Base-by-base conservation (phyloP, 1,140 invertebrate genomes). In the Pseudomyrmex pallidus region DNA sequence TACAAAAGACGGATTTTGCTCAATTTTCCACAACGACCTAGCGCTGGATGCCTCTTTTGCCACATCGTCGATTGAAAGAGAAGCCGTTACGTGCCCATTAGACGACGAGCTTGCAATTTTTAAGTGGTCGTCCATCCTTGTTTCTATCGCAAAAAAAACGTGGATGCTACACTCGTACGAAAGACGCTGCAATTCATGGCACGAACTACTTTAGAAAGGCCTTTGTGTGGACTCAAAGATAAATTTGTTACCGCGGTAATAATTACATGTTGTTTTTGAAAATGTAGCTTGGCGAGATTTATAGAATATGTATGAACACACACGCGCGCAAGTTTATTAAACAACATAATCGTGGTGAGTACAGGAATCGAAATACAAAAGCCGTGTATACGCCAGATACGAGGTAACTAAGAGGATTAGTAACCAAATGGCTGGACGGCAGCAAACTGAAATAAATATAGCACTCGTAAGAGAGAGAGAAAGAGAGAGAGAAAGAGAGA, bases 391-490 rank as follows among this genome's bases (percentile, higher is more conserved):
- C 22, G 64, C 46, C 57, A 15, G 50, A 61, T 74, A 25, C 73
- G 66, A 85, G 73, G 73, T 78, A 82, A 85, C 85, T 90, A 86
- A 88, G 83, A 85, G 85, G 85, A 89, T 89, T 89, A 89, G 85
- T 85, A 87, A 22, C 74, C 66, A 88, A 89, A 89, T 85, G 73
- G 87, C 20, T 48, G 62, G 72, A 61, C 56, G 57, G 74, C 61
- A 68, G 87, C 77, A 86, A 89, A 89, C 87, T 84, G 85, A 89
- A 88, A 89, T 86, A 86, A 89, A 89, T 89, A 88, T 83, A 64
- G 59, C 44, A 63, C 59, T 46, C 61, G 25, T 62, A 25, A 35
- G 74, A 59, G 20, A 35, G 35, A 35, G 5, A 35, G 35, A 25
- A 0, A 25, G 25, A 25, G 25, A 25, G 25, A 25, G 25, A 25